Base-by-base conservation (phyloP, 53 echinoderm and acorn worm genomes). In the Echinarachnius parma region DNA sequence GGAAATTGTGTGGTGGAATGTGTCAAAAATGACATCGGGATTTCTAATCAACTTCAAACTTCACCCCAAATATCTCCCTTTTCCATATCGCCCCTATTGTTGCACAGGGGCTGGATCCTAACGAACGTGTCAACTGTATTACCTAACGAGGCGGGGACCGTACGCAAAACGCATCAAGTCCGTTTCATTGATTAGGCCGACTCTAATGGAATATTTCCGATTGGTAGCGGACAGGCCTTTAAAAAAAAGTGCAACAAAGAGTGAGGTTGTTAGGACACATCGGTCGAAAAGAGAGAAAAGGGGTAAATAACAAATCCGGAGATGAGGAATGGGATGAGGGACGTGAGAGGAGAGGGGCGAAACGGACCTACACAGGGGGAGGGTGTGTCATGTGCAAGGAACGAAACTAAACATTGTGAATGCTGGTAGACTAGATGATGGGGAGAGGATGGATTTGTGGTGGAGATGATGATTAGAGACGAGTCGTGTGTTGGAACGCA, bases 161-260 rank as follows among this genome's bases (percentile, higher is more conserved):
- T 56, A 44, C 74, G 55, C 45, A 19, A 57, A 72, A 56, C 50
- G 55, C 74, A 72, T 72, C 57, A 72, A 57, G 3, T 53, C 56
- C 74, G 57, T 14, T 34, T 55, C 56, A 34, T 42, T 72, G 55
- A 72, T 72, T 32, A 39, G 74, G n/a, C 13, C 28, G 55, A 28
- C 26, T 34, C 39, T 72, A 72, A 72, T 72, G 74, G 57, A 72
- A 72, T 44, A 57, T 72, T 72, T 72, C 74, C 74, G 74, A 72
- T 68, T 48, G 66, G 39, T 24, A 49, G 13, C 57, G 5, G 8
- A 27, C 57, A 4, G 26, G 27, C 57, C 25, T 57, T 27, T 9
- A 49, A 9, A 27, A 49, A 9, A 27, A 57, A 26, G 3, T 8
- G 9, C 74, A 72, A 72, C 74, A 72, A 72, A 72, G 74, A 25